phyloP scores from a whole-genome alignment of 2,888 invertebrate species.

The Drosophila kokeensis region DNA sequence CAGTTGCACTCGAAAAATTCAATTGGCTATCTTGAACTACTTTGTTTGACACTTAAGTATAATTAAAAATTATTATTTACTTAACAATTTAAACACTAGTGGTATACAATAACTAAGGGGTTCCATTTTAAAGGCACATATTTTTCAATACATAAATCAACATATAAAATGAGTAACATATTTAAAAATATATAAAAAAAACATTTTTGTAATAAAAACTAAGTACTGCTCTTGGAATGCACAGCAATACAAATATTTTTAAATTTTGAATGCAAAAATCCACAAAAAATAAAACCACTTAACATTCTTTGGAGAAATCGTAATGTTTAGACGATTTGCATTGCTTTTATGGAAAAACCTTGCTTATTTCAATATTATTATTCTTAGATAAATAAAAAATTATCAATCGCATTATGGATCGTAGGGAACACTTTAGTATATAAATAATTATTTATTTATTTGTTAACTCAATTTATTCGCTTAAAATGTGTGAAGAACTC shows the following conservation, averaged over 20 bases:
- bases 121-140: neutral
- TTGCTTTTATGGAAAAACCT: neutral
- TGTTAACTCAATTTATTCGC: neutral
- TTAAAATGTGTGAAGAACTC: neutral
- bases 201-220: neutral
- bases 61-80: conserved; percentile 68
- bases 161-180: neutral
- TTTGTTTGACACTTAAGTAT: conserved; percentile 53
- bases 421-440: neutral
- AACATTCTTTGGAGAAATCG: neutral
- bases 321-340: neutral
- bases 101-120: conserved; percentile 29
- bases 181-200: neutral
- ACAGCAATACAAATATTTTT: neutral
- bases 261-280: neutral
- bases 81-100: conserved; percentile 54
- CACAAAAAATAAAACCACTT: neutral
- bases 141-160: neutral
- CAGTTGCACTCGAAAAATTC: conserved; percentile 21
- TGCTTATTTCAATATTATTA: neutral
- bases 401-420: neutral
- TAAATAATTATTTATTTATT: neutral
- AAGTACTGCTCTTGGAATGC: neutral
- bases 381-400: neutral
- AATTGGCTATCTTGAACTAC: conserved; percentile 21